phyloP scores from a whole-genome alignment of 2,113 vertebrate genomes.

The Trogon melanurus region DNA sequence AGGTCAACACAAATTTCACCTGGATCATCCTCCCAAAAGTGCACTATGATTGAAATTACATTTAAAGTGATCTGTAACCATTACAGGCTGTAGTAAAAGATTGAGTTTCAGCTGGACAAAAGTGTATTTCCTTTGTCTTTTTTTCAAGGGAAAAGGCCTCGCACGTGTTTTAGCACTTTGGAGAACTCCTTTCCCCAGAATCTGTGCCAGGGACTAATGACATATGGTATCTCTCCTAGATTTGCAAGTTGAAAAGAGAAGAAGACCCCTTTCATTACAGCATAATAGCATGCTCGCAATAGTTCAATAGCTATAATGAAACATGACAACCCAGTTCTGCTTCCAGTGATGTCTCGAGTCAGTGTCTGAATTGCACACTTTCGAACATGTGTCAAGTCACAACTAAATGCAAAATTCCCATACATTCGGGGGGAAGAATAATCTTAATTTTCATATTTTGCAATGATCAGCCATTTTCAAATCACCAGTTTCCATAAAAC shows the following conservation, averaged over 20 bases:
- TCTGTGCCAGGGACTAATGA: slow-evolving; percentile 65
- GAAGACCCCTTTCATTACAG: slow-evolving; percentile 72
- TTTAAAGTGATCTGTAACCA: slow-evolving; percentile 26
- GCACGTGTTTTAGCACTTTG: slow-evolving; percentile 46
- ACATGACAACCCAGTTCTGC: slow-evolving; percentile 66
- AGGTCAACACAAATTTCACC: neutral
- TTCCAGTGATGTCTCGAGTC: slow-evolving; percentile 55
- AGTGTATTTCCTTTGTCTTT: slow-evolving; percentile 19
- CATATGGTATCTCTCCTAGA: slow-evolving; percentile 65
- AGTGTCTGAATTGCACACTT: slow-evolving; percentile 57
- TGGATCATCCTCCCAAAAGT: neutral
- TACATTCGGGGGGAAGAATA: neutral
- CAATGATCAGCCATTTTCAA: slow-evolving; percentile 31
- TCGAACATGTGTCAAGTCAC: slow-evolving; percentile 58
- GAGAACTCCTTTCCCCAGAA: slow-evolving; percentile 50
- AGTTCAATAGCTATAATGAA: slow-evolving; percentile 73
- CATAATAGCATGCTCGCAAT: slow-evolving; percentile 56
- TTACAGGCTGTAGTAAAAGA: neutral
- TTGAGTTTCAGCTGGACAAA: neutral
- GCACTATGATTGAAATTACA: neutral
- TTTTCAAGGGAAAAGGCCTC: slow-evolving; percentile 20
- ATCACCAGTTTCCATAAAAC: neutral
- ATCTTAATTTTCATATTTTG: slow-evolving; percentile 47
- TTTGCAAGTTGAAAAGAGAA: slow-evolving; percentile 66
- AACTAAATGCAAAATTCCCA: slow-evolving; percentile 62